A percentile compares a stretch with the other conserved stretches of the same genome.
These are phyloP conservation scores for Liparis tanakae DNA, from an alignment of 2,797 vertebrate genomes.

Conservation along the genomic window DNA sequence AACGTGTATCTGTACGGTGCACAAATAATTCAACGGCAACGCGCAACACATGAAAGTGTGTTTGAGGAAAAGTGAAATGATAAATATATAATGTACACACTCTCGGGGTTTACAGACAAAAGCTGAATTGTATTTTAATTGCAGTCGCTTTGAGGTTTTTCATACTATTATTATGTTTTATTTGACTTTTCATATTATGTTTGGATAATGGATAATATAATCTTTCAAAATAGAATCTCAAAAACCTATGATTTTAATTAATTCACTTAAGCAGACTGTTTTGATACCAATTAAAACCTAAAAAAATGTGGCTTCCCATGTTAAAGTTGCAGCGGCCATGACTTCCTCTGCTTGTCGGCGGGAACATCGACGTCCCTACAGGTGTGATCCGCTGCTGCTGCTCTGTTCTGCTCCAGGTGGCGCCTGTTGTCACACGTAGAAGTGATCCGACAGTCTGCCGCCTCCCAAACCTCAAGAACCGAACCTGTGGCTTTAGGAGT, in stretches of 20 bases:
- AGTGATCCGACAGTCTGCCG: neutral
- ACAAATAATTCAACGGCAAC: neutral
- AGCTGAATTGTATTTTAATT: neutral
- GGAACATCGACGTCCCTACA: neutral
- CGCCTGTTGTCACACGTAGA: neutral
- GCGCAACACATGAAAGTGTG: neutral
- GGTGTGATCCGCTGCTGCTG: neutral
- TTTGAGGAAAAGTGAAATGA: neutral
- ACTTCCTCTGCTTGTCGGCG: neutral
- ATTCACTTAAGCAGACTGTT: too few relatives aligned
- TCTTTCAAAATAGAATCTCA: neutral
- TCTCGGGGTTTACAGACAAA: neutral
- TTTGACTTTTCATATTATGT: neutral
- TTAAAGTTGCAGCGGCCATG: neutral
- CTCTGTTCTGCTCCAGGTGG: conserved; percentile 11
- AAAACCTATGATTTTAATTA: neutral
- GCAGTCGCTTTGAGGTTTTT: neutral
- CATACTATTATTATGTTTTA: neutral
- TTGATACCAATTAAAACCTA: neutral
- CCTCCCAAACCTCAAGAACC: neutral
- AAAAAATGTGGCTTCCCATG: neutral
- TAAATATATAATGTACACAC: neutral
- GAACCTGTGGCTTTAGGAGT: neutral
- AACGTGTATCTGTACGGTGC: too few relatives aligned
- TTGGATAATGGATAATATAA: neutral